Conservation (phyloP, 92 coral and sea anemone species). For the Heteractis magnifica region DNA sequence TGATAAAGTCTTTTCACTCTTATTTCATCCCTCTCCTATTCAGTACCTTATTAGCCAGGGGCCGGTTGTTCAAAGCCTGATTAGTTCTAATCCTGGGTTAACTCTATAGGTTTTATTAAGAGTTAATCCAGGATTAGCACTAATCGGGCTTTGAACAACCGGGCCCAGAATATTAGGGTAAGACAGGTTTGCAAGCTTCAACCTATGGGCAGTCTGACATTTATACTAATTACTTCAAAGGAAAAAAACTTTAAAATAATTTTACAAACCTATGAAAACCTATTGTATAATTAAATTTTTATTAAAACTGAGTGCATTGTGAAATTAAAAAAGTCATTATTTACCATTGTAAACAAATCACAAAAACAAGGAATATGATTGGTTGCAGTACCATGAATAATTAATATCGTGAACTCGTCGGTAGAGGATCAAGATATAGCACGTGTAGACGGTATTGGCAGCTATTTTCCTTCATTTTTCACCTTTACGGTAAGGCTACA, state of each 20-base stretch:
- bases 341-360: background rate
- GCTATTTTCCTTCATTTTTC: background rate
- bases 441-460: background rate
- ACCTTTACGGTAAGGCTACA: background rate
- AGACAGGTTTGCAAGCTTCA: too few relatives aligned
- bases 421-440: background rate
- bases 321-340: background rate
- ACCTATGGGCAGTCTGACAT: too few relatives aligned
- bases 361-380: background rate
- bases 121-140: conserved; percentile 24
- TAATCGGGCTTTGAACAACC: conserved; percentile 52
- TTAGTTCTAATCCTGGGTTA: too few relatives aligned
- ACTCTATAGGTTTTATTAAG: too few relatives aligned
- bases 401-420: background rate
- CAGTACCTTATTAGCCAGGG: background rate
- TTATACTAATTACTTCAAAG: too few relatives aligned
- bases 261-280: background rate
- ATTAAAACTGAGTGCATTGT: background rate
- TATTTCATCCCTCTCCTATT: background rate
- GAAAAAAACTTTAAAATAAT: too few relatives aligned
- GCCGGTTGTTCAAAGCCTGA: too few relatives aligned
- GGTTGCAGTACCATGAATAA: background rate
- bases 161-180: conserved; percentile 32
- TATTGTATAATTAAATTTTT: too few relatives aligned
- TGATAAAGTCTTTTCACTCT: background rate